phyloP scores from a whole-genome alignment of 2,113 vertebrate genomes.

The Chionomys nivalis region DNA sequence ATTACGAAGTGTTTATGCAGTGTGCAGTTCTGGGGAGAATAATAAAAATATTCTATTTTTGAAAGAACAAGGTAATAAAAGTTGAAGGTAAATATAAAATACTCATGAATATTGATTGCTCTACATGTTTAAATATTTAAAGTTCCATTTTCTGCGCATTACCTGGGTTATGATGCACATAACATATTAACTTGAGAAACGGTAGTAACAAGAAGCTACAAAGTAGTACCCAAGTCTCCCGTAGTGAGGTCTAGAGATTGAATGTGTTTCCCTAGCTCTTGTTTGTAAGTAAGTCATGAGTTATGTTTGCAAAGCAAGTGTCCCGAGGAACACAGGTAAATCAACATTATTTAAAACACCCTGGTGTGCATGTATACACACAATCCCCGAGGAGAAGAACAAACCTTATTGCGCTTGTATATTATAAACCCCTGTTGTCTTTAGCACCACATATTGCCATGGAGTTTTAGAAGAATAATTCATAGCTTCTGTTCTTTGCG shows the following conservation, averaged over 20 bases:
- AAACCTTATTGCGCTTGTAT: not conserved
- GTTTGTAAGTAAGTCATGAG: not conserved
- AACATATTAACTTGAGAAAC: not conserved
- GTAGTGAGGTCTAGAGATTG: not conserved
- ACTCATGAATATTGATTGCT: slow-evolving; percentile 43
- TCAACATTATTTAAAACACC: slow-evolving; percentile 17
- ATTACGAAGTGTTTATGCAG: not conserved
- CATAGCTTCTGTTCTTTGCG: not conserved
- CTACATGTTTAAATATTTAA: slow-evolving; percentile 49
- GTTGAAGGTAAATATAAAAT: slow-evolving; percentile 41
- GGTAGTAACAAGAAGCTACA: not conserved
- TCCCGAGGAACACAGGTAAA: not conserved
- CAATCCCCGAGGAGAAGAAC: not conserved
- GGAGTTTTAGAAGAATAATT: not conserved
- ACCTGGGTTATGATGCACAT: not conserved
- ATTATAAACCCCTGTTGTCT: not conserved
- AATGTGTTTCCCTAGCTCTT: not conserved
- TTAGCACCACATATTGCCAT: not conserved
- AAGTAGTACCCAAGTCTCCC: not conserved
- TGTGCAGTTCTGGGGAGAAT: not conserved
- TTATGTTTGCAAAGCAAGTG: not conserved
- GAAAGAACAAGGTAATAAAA: slow-evolving; percentile 35
- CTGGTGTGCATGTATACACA: not conserved
- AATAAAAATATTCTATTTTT: slow-evolving; percentile 23
- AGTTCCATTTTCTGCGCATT: slow-evolving; percentile 46